These are phyloP conservation scores for Dynastes grantii DNA, from an alignment of 2,888 invertebrate species.

Conservation along the genomic window DNA sequence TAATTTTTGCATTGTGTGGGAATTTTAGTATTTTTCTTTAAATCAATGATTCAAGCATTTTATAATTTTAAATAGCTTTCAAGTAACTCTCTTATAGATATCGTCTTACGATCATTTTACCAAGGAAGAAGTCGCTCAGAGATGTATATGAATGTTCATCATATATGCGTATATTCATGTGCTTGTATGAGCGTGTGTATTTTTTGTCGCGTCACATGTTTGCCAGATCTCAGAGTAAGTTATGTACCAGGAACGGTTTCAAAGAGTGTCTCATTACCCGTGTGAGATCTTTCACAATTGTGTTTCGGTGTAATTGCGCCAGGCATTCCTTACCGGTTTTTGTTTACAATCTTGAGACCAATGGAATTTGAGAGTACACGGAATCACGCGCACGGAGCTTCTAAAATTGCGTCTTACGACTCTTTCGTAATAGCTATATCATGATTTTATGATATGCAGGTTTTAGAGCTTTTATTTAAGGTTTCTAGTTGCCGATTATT, in stretches of 20 bases:
- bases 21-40: background rate
- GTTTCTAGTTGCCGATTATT: too few species aligned
- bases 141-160: background rate
- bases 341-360: slow-evolving; percentile 30
- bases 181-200: slow-evolving; percentile 9
- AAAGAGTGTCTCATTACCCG: slow-evolving; percentile 37
- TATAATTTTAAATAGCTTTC: background rate
- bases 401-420: slow-evolving; percentile 26
- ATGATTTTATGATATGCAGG: background rate
- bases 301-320: slow-evolving; percentile 40
- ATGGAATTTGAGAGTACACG: slow-evolving; percentile 35
- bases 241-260: slow-evolving; percentile 38
- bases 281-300: slow-evolving; percentile 42
- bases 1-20: background rate
- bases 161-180: background rate
- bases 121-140: background rate
- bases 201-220: slow-evolving; percentile 41
- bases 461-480: background rate
- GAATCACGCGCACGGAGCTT: slow-evolving; percentile 13
- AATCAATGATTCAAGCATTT: background rate
- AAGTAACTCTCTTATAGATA: background rate
- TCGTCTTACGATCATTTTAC: background rate
- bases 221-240: slow-evolving; percentile 37
- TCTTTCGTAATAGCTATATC: background rate
- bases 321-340: slow-evolving; percentile 35